Evolutionary conservation across 1,140 invertebrate species (phyloP).

Genomic region (Pseudoatta argentina): DNA sequence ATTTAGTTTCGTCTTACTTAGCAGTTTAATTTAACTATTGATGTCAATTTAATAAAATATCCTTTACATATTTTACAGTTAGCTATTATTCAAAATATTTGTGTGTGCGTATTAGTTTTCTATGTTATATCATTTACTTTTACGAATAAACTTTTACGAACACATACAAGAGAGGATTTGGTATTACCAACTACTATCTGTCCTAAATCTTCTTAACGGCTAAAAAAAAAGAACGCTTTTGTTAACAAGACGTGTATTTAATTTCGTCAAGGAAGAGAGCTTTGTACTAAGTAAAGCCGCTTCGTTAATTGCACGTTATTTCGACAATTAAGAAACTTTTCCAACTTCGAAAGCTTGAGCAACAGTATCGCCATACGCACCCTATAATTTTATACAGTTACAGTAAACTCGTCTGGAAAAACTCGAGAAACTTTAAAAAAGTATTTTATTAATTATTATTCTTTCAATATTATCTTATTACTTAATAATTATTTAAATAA

Average conservation of each 20-base stretch:
- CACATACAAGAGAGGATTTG: neutral
- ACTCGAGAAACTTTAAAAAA: neutral
- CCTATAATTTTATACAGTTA: neutral
- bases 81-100: neutral
- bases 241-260: slow-evolving; percentile 11
- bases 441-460: neutral
- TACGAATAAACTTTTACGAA: neutral
- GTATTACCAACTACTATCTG: neutral
- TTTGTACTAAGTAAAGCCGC: slow-evolving; percentile 9
- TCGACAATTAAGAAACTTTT: slow-evolving; percentile 51
- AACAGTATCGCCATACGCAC: neutral
- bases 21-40: neutral
- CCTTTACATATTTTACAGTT: neutral
- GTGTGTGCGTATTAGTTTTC: neutral
- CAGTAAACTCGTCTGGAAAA: neutral
- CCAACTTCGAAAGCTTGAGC: neutral
- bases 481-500: slow-evolving; percentile 10
- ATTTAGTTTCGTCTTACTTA: neutral
- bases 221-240: neutral
- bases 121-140: neutral
- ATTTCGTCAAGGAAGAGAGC: slow-evolving; percentile 25
- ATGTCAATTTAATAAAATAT: neutral
- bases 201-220: neutral
- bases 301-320: slow-evolving; percentile 42
- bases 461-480: neutral